A percentile compares a stretch with the other conserved stretches of the same genome.
Evolutionary conservation across 1,140 invertebrate genomes (phyloP).

Genomic region (Zaprionus africanus): DNA sequence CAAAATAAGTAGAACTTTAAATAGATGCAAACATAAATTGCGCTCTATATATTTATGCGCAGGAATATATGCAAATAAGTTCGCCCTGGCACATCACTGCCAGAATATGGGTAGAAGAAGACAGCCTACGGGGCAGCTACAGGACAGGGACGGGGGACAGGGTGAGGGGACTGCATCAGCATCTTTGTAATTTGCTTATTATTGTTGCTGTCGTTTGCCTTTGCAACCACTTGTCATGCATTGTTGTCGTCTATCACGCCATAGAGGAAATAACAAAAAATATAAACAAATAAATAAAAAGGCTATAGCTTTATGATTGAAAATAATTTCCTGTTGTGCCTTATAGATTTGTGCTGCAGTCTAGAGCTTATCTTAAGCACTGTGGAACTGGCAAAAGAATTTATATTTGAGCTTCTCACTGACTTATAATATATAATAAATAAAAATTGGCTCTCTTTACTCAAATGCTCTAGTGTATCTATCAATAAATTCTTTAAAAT

Average conservation of each 20-base stretch:
- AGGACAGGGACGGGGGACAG: neutral
- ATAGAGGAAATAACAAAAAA: constrained; percentile 40
- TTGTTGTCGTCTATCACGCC: constrained; percentile 21
- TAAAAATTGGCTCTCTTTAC: no score
- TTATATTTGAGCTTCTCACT: no score
- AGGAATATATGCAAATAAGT: constrained; percentile 68
- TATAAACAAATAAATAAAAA: constrained; percentile 14
- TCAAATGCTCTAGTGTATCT: no score
- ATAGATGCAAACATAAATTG: constrained; percentile 77
- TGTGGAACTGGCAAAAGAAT: neutral
- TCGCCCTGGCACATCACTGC: constrained; percentile 31
- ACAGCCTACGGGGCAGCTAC: constrained; percentile 2
- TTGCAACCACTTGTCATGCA: constrained; percentile 22
- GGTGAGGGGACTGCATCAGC: constrained; percentile 14
- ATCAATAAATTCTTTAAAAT: no score
- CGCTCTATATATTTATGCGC: constrained; percentile 75
- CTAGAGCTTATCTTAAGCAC: neutral
- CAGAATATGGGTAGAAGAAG: constrained; percentile 1
- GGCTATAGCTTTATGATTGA: constrained; percentile 31
- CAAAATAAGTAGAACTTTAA: constrained; percentile 55
- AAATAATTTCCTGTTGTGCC: constrained; percentile 8
- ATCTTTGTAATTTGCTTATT: constrained; percentile 69
- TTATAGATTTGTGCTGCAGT: constrained; percentile 2
- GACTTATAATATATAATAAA: no score
- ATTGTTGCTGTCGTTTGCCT: constrained; percentile 29